Percentiles rank a stretch among this genome's conserved stretches.
phyloP scores from a whole-genome alignment of 2,888 invertebrate genomes.

The Dicranocentrus wangi region DNA sequence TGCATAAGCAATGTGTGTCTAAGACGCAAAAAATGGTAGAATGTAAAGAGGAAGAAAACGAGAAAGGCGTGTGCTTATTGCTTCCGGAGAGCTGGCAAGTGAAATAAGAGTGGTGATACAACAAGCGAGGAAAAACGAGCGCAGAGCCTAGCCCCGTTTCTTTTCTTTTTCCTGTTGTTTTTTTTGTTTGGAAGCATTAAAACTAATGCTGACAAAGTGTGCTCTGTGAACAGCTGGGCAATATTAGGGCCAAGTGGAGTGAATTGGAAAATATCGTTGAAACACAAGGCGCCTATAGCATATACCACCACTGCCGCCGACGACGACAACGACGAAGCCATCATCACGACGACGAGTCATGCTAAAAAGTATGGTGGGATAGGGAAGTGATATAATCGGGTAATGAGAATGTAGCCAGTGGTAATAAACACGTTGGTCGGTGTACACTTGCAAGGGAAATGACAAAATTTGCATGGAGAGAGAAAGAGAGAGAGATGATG shows the following conservation, averaged over 20 bases:
- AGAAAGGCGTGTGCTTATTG: slow-evolving; percentile 63
- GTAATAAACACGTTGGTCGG: slow-evolving; percentile 22
- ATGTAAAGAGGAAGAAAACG: slow-evolving; percentile 37
- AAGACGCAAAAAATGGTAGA: slow-evolving; percentile 6
- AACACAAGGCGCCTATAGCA: slow-evolving; percentile 55
- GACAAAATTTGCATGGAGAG: too few species aligned
- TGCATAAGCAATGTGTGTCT: background rate
- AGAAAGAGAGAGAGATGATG: background rate
- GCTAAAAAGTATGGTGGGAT: background rate
- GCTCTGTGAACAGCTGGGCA: background rate
- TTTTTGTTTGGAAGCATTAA: slow-evolving; percentile 43
- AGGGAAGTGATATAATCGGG: slow-evolving; percentile 32
- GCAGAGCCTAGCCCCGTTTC: too few species aligned
- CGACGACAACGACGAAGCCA: background rate
- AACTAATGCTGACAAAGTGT: slow-evolving; percentile 56
- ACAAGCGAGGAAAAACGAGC: background rate
- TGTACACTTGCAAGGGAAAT: background rate
- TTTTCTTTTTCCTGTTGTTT: too few species aligned
- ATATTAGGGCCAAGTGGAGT: slow-evolving; percentile 22
- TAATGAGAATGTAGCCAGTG: slow-evolving; percentile 3
- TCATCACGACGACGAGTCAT: slow-evolving; percentile 15
- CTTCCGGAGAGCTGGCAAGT: slow-evolving; percentile 57
- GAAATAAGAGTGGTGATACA: slow-evolving; percentile 54
- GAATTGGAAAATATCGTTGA: slow-evolving; percentile 54
- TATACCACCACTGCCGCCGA: slow-evolving; percentile 24